A percentile compares a stretch with the other conserved stretches of the same genome.
Evolutionary conservation across 2,888 invertebrate species (phyloP).

Genomic region (Diarsia rubi): DNA sequence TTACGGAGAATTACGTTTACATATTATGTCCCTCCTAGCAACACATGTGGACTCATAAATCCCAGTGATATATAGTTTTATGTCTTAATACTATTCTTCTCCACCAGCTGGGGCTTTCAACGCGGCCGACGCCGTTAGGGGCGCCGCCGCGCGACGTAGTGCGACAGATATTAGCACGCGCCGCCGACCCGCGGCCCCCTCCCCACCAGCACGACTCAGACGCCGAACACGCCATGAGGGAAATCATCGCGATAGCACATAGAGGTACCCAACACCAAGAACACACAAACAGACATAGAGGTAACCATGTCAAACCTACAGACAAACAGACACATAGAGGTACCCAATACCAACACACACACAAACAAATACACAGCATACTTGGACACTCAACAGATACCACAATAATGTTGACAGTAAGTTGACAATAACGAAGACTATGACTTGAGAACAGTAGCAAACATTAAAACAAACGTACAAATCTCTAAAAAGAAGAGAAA

Average conservation of each 20-base stretch:
- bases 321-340: constrained; percentile 80
- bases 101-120: constrained; percentile 84
- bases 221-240: constrained; percentile 84
- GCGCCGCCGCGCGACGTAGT: constrained; percentile 89
- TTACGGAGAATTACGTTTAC: too few species aligned
- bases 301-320: not conserved
- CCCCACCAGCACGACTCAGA: constrained; percentile 75
- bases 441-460: constrained; percentile 78
- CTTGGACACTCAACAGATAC: not conserved
- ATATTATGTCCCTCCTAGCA: not conserved
- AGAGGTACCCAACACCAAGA: constrained; percentile 75
- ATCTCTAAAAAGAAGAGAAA: not conserved
- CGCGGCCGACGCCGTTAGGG: constrained; percentile 86
- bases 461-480: not conserved
- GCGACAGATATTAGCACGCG: constrained; percentile 86
- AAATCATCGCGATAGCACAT: constrained; percentile 88
- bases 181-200: constrained; percentile 81
- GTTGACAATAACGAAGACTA: constrained; percentile 75
- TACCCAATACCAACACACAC: constrained; percentile 9
- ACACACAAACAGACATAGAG: not conserved
- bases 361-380: not conserved
- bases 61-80: not conserved
- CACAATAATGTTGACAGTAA: not conserved
- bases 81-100: not conserved
- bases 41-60: not conserved